A percentile compares a stretch with the other conserved stretches of the same genome.
These are phyloP conservation scores for Drosophila vallismaia DNA, from an alignment of 2,888 invertebrate species.

Conservation along the genomic window DNA sequence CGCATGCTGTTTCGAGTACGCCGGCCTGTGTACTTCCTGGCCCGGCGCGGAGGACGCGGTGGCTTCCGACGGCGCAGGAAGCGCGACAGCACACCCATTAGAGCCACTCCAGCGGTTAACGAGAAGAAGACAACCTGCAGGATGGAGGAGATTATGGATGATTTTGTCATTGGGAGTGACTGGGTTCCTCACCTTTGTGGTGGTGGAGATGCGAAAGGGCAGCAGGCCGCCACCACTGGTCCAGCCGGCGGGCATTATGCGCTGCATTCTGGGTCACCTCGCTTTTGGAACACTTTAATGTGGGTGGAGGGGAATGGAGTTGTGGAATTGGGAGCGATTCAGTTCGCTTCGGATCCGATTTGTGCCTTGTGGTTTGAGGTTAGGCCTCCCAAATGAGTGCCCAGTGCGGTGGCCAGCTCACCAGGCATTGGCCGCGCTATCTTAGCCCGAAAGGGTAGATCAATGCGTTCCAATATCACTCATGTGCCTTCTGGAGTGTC, in stretches of 20 bases:
- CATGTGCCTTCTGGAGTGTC: background rate
- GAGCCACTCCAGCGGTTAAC: slow-evolving; percentile 88
- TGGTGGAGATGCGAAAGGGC: slow-evolving; percentile 81
- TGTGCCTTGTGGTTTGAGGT: slow-evolving; percentile 53
- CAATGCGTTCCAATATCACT: background rate
- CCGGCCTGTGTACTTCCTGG: slow-evolving; percentile 86
- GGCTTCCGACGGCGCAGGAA: slow-evolving; percentile 90
- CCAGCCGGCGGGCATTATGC: slow-evolving; percentile 75
- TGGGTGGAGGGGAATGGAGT: slow-evolving; percentile 18
- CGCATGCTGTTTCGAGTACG: slow-evolving; percentile 86
- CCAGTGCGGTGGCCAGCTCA: slow-evolving; percentile 15
- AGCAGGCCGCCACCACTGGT: slow-evolving; percentile 71
- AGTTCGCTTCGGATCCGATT: slow-evolving; percentile 11
- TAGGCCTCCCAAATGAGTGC: slow-evolving; percentile 40
- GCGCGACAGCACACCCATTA: slow-evolving; percentile 92
- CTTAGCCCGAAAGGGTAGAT: background rate
- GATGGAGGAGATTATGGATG: too few species aligned
- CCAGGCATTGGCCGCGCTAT: slow-evolving; percentile 11
- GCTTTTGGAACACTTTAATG: background rate
- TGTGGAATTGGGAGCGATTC: slow-evolving; percentile 3
- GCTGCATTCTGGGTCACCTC: slow-evolving; percentile 52
- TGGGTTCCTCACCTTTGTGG: slow-evolving; percentile 81
- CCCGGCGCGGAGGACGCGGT: slow-evolving; percentile 86
- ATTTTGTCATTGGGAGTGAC: background rate
- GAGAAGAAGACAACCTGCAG: slow-evolving; percentile 84